A percentile compares a stretch with the other conserved stretches of the same genome.
These are phyloP conservation scores for Erebia palarica DNA, from an alignment of 2,888 invertebrate species.

Conservation along the genomic window DNA sequence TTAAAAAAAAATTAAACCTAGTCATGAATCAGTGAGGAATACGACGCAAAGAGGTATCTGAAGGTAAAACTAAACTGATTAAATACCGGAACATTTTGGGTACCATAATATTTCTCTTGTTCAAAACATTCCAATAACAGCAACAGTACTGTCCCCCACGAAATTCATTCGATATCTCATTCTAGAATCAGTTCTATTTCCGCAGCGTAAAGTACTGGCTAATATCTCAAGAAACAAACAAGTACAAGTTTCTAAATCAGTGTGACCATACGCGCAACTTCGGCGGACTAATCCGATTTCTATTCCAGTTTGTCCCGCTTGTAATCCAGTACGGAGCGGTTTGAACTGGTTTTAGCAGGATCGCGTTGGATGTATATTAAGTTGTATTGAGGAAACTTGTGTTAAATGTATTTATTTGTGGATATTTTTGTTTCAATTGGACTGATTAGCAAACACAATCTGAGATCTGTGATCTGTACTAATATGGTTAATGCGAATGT, in stretches of 20 bases:
- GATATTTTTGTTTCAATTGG: neutral
- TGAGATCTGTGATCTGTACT: too few relatives aligned
- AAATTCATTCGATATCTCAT: conserved; percentile 11
- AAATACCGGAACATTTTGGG: too few relatives aligned
- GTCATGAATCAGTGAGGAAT: too few relatives aligned
- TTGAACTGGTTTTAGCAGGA: conserved; percentile 56
- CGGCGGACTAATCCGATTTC: conserved; percentile 71
- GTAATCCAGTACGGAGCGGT: conserved; percentile 64
- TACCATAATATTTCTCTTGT: neutral
- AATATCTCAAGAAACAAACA: conserved; percentile 70
- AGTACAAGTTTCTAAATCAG: conserved; percentile 73
- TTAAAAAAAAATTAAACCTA: too few relatives aligned
- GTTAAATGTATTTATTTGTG: neutral
- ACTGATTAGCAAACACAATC: neutral
- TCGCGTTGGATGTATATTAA: neutral
- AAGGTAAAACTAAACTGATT: too few relatives aligned
- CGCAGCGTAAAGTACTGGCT: conserved; percentile 36
- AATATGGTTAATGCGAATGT: too few relatives aligned
- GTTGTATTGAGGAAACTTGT: neutral
- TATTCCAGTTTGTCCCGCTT: conserved; percentile 57
- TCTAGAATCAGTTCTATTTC: conserved; percentile 22
- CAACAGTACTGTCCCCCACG: neutral
- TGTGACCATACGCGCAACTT: conserved; percentile 76
- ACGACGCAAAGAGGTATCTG: too few relatives aligned
- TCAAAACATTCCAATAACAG: neutral